These are phyloP conservation scores for Chironomus riparius DNA, from an alignment of 2,888 invertebrate species.

Conservation along the genomic window DNA sequence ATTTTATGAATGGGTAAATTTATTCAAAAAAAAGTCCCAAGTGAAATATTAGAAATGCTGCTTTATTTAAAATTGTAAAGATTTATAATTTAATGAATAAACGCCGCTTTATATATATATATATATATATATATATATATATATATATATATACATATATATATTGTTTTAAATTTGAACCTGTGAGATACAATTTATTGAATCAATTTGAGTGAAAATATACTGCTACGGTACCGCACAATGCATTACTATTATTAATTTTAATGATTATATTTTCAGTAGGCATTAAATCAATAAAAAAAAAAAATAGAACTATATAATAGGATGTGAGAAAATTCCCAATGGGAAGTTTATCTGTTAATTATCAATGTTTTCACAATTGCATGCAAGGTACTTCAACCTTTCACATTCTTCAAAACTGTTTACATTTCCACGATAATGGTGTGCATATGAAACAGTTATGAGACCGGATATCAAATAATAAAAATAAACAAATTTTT, in stretches of 20 bases:
- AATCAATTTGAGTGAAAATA: too few relatives aligned
- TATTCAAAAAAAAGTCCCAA: neutral
- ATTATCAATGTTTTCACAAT: neutral
- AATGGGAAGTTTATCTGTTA: neutral
- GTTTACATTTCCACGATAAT: slow-evolving; percentile 20
- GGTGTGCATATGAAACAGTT: neutral
- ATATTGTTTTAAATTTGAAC: too few relatives aligned
- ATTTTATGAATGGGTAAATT: neutral
- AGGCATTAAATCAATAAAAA: too few relatives aligned
- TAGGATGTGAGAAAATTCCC: slow-evolving; percentile 10
- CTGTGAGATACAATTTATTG: too few relatives aligned
- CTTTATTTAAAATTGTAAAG: neutral
- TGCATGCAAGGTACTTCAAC: neutral
- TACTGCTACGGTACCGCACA: too few relatives aligned
- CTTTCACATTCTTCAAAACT: slow-evolving; percentile 10
- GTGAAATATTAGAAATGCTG: neutral
- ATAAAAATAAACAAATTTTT: neutral
- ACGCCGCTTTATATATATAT: too few relatives aligned
- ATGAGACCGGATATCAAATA: slow-evolving; percentile 13
- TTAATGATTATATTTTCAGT: too few relatives aligned
- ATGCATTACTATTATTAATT: too few relatives aligned
- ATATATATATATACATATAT: too few relatives aligned
- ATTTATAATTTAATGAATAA: neutral
- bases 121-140: too few relatives aligned
- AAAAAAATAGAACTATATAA: neutral